A percentile compares a stretch with the other conserved stretches of the same genome.
Evolutionary conservation across 2,888 invertebrate genomes (phyloP).

Genomic region (Noctua fimbriata): DNA sequence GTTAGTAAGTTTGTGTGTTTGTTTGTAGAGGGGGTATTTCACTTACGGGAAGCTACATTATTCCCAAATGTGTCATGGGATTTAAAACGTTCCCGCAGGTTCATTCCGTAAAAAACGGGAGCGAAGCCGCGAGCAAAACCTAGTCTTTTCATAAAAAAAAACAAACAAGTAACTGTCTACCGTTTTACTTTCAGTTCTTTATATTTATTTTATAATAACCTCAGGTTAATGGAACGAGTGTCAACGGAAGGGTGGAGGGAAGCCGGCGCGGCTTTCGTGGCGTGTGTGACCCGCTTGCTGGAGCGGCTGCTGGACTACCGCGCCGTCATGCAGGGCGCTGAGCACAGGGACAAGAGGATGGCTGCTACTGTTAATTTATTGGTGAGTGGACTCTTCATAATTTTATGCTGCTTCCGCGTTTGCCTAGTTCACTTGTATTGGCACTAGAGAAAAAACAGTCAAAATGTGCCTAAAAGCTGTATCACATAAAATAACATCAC

Average conservation of each 20-base stretch:
- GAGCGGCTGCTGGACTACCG: constrained; percentile 98
- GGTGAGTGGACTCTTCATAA: constrained; percentile 85
- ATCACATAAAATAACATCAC: no score
- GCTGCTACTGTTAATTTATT: constrained; percentile 98
- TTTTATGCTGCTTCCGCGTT: neutral
- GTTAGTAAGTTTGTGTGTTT: no score
- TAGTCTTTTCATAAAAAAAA: neutral
- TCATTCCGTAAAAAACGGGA: no score
- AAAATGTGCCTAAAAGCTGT: neutral
- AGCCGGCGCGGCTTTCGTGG: constrained; percentile 97
- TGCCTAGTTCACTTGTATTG: no score
- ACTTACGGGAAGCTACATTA: no score
- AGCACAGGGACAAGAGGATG: constrained; percentile 98
- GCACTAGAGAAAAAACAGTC: no score
- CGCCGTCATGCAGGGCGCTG: constrained; percentile 98
- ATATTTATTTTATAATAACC: neutral
- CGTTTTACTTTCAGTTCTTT: neutral
- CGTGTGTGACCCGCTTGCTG: constrained; percentile 96
- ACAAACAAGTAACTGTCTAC: neutral
- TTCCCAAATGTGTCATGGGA: no score
- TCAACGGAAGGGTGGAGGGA: constrained; percentile 97
- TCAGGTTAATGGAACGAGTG: constrained; percentile 94
- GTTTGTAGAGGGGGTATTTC: no score
- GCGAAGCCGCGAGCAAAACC: no score
- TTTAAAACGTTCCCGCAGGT: no score